phyloP scores from a whole-genome alignment of 2,888 invertebrate genomes.

The Azorinus chamasolen region DNA sequence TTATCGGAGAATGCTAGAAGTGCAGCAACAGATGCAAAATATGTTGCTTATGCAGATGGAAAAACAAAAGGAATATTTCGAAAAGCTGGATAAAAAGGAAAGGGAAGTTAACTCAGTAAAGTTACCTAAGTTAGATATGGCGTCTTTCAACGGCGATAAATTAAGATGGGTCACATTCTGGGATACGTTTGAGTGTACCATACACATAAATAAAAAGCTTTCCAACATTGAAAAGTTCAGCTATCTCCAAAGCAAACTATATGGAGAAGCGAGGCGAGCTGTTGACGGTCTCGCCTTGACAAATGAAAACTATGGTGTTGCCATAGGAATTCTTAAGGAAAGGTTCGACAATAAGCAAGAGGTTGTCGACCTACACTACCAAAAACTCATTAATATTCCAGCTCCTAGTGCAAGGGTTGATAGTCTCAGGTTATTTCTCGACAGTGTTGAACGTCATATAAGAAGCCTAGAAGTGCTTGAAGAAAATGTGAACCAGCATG shows the following conservation, averaged over 20 bases:
- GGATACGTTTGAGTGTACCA: constrained; percentile 37
- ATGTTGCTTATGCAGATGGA: too few species aligned
- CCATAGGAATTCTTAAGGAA: constrained; percentile 31
- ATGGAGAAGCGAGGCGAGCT: too few species aligned
- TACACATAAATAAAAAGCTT: constrained; percentile 32
- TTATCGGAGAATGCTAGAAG: too few species aligned
- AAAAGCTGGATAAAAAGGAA: too few species aligned
- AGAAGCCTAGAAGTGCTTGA: constrained; percentile 29
- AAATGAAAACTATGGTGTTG: too few species aligned
- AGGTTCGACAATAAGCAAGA: constrained; percentile 40
- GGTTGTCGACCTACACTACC: constrained; percentile 33
- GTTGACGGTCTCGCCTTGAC: too few species aligned
- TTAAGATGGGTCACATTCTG: constrained; percentile 29
- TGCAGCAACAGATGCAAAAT: too few species aligned
- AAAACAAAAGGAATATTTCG: too few species aligned
- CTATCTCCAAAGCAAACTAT: constrained; percentile 42
- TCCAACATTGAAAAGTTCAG: constrained; percentile 46
- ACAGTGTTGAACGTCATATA: constrained; percentile 25
- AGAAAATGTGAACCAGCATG: constrained; percentile 25
- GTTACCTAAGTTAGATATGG: constrained; percentile 28
- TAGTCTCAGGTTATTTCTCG: constrained; percentile 17
- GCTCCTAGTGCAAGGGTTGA: too few species aligned
- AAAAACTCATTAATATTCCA: constrained; percentile 25
- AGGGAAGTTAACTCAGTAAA: too few species aligned
- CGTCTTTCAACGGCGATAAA: constrained; percentile 26